Base-by-base conservation (phyloP, 2,797 vertebrate genomes). In the Stomatorhinus walkeri region DNA sequence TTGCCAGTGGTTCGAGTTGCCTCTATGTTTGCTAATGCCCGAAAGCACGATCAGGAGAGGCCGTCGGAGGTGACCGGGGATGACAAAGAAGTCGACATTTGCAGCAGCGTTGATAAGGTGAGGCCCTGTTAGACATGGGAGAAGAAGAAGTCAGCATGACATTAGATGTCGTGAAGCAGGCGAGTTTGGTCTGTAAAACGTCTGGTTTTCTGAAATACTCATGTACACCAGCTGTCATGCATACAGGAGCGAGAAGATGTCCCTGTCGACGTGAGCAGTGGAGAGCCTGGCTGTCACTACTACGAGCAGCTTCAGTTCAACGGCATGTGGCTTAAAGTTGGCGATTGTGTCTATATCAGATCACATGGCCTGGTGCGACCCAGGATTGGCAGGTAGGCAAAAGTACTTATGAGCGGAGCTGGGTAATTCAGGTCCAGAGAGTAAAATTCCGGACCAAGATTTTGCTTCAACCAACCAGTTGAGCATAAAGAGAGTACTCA, bases 331-430 rank as follows among this genome's bases (percentile, higher is more conserved):
- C 94, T 97, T 79, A 99, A 99, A 93, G 95, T 99, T 89, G 98
- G 98, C 1, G 98, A 99, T 92, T 98, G 96, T 90, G 97, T 99
- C 90, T 98, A 97, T 93, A 97, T 99, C 91, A 97, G 97, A 91
- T 98, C 98, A 0, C 98, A 99, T 36, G 97, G 98, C 54, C 94
- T 98, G 87, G 97, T 97, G 79, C 97, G 96, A 87, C 96, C 97
- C 84, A 96, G 98, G 1, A 96, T 99, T 48, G 98, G 98, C 93
- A 97, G 98, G 98, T 99, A 89, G 86, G 95, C 10, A 85, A 10
- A 85, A 85, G 48, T 51, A 3, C 56, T 61, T 61, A 61, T 61
- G 56, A 61, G 56, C 56, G 24, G 56, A 22, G 54, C n/a, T n/a
- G 19, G 19, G 54, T 59, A 59, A 59, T 59, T 59, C 54, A 7